Percentiles rank a stretch among this genome's conserved stretches.
Evolutionary conservation across 2,113 vertebrate genomes (phyloP).

Genomic region (Sminthopsis crassicaudata): DNA sequence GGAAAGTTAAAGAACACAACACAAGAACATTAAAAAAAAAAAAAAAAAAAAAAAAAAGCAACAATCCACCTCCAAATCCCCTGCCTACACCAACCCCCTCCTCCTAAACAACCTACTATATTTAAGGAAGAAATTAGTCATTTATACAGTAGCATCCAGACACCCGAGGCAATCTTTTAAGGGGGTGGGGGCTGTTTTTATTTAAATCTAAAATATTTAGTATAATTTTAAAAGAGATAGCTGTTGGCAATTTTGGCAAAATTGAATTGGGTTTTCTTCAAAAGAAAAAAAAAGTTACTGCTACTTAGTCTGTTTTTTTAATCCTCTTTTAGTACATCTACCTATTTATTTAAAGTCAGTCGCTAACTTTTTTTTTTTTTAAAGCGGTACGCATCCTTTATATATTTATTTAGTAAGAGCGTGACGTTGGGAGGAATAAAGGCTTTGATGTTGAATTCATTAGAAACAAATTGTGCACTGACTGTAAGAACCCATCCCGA

Average conservation of each 20-base stretch:
- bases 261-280: constrained; percentile 49
- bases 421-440: constrained; percentile 58
- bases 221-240: constrained; percentile 50
- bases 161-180: constrained; percentile 32
- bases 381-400: constrained; percentile 37
- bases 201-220: constrained; percentile 65
- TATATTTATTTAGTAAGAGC: constrained; percentile 62
- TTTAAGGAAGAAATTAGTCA: constrained; percentile 44
- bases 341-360: constrained; percentile 63
- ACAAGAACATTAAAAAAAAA: constrained; percentile 63
- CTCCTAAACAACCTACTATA: neutral
- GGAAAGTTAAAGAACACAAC: constrained; percentile 81
- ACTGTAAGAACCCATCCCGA: constrained; percentile 31
- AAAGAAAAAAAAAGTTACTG: constrained; percentile 10
- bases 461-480: constrained; percentile 62
- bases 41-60: constrained; percentile 24
- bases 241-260: constrained; percentile 40
- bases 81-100: neutral
- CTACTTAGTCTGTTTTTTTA: constrained; percentile 41
- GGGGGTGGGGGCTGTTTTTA: constrained; percentile 46
- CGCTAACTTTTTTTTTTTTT: constrained; percentile 44
- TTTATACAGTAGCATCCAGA: constrained; percentile 61
- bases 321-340: constrained; percentile 5
- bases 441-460: constrained; percentile 60
- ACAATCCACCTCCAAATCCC: too few species aligned